These are phyloP conservation scores for Abscondita cerata DNA, from an alignment of 2,888 invertebrate species.

Conservation along the genomic window DNA sequence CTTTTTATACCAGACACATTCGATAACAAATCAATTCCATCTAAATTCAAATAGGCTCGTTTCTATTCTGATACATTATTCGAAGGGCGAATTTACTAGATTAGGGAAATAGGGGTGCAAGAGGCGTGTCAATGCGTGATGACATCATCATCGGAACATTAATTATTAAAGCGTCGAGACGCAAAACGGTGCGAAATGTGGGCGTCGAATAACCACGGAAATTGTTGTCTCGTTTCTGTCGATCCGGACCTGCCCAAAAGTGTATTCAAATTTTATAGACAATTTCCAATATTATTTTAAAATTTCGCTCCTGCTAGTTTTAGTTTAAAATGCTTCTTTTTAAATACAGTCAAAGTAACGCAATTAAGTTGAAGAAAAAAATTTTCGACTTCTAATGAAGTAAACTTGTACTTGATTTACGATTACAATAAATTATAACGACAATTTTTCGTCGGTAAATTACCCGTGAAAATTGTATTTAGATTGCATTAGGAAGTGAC, in stretches of 20 bases:
- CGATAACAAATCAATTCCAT: constrained; percentile 40
- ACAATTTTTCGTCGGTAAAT: too few species aligned
- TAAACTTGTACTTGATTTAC: too few species aligned
- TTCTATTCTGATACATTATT: constrained; percentile 37
- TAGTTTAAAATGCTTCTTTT: too few species aligned
- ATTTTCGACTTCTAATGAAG: too few species aligned
- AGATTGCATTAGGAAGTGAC: too few species aligned
- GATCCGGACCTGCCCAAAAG: constrained; percentile 29
- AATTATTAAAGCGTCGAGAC: constrained; percentile 35
- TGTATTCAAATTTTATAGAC: constrained; percentile 13
- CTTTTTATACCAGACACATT: constrained; percentile 20
- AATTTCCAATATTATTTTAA: constrained; percentile 14
- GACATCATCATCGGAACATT: constrained; percentile 37
- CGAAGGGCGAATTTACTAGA: constrained; percentile 37
- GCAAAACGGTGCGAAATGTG: constrained; percentile 30
- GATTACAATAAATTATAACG: too few species aligned
- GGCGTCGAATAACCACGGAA: constrained; percentile 33
- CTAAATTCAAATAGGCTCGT: constrained; percentile 42
- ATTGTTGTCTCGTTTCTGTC: constrained; percentile 31
- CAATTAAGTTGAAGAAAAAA: too few species aligned
- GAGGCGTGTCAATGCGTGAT: constrained; percentile 39
- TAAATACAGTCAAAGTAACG: too few species aligned
- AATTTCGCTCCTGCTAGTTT: too few species aligned
- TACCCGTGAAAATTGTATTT: too few species aligned
- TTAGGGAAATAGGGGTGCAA: constrained; percentile 35